phyloP scores from a whole-genome alignment of 1,140 invertebrate genomes.

The Ceratina australensis region DNA sequence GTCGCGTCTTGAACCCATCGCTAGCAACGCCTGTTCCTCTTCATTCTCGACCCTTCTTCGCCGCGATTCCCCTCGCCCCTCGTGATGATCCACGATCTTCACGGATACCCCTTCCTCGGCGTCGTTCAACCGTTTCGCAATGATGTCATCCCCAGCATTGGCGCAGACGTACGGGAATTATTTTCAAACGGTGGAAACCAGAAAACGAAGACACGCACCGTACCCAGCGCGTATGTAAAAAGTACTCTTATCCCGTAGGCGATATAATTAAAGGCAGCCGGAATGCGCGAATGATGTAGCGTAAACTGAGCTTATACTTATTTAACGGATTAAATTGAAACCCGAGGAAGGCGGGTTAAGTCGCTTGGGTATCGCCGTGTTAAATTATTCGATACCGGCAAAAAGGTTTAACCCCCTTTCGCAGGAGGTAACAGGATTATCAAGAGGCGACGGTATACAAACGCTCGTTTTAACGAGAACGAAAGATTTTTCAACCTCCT shows the following conservation, averaged over 20 bases:
- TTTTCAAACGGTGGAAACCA: constrained; percentile 6
- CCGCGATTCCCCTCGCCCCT: neutral
- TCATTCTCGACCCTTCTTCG: constrained; percentile 31
- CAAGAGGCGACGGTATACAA: neutral
- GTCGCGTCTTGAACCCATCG: constrained; percentile 18
- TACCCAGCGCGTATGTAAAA: no score
- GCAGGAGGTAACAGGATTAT: constrained; percentile 9
- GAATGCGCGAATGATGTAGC: neutral
- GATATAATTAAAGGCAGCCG: no score
- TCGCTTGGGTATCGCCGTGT: neutral
- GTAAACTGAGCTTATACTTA: neutral
- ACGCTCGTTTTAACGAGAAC: constrained; percentile 7
- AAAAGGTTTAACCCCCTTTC: constrained; percentile 10
- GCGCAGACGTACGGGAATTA: constrained; percentile 41
- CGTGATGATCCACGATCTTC: constrained; percentile 57
- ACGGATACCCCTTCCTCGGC: constrained; percentile 48
- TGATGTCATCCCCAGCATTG: constrained; percentile 70
- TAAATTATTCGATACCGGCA: neutral
- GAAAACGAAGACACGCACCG: neutral
- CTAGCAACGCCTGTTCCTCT: constrained; percentile 40
- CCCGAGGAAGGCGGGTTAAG: neutral
- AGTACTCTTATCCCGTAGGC: no score
- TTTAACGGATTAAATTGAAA: constrained; percentile 13
- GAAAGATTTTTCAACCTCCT: neutral
- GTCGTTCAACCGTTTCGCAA: constrained; percentile 54